These are phyloP conservation scores for Drosophila albomicans DNA, from an alignment of 1,140 invertebrate genomes.

Conservation along the genomic window DNA sequence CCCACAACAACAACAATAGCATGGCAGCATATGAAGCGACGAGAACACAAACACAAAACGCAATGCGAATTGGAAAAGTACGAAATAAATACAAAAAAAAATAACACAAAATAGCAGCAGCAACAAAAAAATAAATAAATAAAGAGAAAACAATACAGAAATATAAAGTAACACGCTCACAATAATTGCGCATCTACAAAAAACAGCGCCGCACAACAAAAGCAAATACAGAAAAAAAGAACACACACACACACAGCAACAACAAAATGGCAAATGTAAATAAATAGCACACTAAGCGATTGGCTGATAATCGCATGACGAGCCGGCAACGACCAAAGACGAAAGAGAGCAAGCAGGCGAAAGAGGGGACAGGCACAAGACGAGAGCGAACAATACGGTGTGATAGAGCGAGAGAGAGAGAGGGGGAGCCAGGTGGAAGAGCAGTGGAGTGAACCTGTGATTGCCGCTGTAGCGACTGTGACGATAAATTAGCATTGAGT, in stretches of 20 bases:
- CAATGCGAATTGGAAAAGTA: conserved; percentile 66
- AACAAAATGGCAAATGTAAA: conserved; percentile 69
- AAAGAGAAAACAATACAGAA: conserved; percentile 58
- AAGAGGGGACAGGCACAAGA: neutral
- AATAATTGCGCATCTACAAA: conserved; percentile 82
- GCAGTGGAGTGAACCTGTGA: conserved; percentile 62
- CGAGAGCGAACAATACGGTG: neutral
- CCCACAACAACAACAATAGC: conserved; percentile 44
- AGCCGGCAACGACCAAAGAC: conserved; percentile 35
- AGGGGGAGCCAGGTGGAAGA: neutral
- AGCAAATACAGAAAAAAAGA: conserved; percentile 60
- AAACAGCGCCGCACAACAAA: conserved; percentile 58
- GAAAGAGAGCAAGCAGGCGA: conserved; percentile 20
- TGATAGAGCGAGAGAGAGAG: neutral
- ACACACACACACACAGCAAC: conserved; percentile 28
- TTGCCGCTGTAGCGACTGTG: conserved; percentile 41
- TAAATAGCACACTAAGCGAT: conserved; percentile 81
- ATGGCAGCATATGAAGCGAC: conserved; percentile 57
- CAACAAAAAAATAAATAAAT: conserved; percentile 59
- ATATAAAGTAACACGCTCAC: conserved; percentile 82
- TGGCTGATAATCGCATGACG: conserved; percentile 82
- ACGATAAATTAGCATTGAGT: conserved; percentile 79
- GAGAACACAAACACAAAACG: conserved; percentile 54
- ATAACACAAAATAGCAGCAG: neutral
- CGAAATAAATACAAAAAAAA: conserved; percentile 22